Evolutionary conservation across 1,140 invertebrate species (phyloP).

Genomic region (Tyrophagus putrescentiae): DNA sequence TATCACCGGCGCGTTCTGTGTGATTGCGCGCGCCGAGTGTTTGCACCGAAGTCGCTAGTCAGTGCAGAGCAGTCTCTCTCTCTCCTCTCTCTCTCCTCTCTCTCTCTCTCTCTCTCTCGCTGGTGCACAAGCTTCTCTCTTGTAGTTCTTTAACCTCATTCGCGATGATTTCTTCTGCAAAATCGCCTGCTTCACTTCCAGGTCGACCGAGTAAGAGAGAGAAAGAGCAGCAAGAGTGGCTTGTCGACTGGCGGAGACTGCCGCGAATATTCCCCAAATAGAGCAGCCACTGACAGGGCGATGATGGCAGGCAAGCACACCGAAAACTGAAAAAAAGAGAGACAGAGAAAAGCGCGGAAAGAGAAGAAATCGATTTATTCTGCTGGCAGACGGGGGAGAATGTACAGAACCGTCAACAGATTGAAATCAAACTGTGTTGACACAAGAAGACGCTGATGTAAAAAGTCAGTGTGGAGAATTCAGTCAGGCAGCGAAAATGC

Average conservation of each 20-base stretch:
- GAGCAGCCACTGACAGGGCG: background rate
- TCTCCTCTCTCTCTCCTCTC: too few relatives aligned
- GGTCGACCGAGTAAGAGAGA: background rate
- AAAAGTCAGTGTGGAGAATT: too few relatives aligned
- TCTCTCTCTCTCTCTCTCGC: too few relatives aligned
- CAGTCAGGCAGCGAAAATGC: background rate
- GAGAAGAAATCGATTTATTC: conserved; percentile 1
- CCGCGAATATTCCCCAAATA: background rate
- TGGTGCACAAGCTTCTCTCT: too few relatives aligned
- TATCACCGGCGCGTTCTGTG: too few relatives aligned
- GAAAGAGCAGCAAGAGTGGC: too few relatives aligned
- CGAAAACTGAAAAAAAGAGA: background rate
- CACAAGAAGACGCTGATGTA: too few relatives aligned
- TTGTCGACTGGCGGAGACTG: too few relatives aligned
- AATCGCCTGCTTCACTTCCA: background rate
- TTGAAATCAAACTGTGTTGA: conserved; percentile 8
- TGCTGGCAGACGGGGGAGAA: background rate
- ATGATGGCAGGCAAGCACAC: background rate
- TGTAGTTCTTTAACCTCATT: conserved; percentile 11
- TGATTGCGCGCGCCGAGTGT: too few relatives aligned
- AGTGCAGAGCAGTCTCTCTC: too few relatives aligned
- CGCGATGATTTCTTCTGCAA: background rate
- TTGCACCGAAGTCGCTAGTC: too few relatives aligned
- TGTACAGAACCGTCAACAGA: background rate
- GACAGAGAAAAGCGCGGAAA: too few relatives aligned